These are phyloP conservation scores for Drosophila parthenogenetica DNA, from an alignment of 2,888 invertebrate species.

Conservation along the genomic window DNA sequence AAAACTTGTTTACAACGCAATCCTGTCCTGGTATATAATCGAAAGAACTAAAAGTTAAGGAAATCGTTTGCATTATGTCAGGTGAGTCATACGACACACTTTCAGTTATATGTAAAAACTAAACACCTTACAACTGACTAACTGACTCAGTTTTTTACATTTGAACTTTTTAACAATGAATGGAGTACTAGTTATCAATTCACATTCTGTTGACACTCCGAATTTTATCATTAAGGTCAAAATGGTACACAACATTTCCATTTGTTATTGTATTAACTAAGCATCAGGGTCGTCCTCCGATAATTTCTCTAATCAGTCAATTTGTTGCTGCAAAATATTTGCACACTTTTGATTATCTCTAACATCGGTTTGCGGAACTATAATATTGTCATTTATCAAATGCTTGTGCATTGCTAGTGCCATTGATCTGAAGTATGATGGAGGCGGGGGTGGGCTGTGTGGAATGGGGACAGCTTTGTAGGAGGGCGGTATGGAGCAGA, in stretches of 20 bases:
- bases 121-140: not conserved
- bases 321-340: conserved; percentile 48
- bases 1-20: conserved; percentile 42
- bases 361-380: conserved; percentile 67
- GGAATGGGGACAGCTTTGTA: too few species aligned
- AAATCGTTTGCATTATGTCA: conserved; percentile 31
- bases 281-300: conserved; percentile 57
- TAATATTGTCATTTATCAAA: conserved; percentile 67
- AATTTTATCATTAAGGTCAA: conserved; percentile 37
- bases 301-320: conserved; percentile 71
- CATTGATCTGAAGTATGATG: conserved; percentile 4
- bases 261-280: conserved; percentile 50
- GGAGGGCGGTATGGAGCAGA: not conserved
- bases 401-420: conserved; percentile 40
- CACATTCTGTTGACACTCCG: too few species aligned
- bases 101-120: not conserved
- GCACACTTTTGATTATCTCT: conserved; percentile 54
- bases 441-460: conserved; percentile 2
- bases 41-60: conserved; percentile 18
- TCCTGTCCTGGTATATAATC: conserved; percentile 45
- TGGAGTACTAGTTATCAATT: conserved; percentile 13
- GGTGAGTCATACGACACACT: conserved; percentile 35
- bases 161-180: not conserved
- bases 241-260: conserved; percentile 63
- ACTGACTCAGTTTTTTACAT: conserved; percentile 24